Percentiles rank a stretch among this genome's conserved stretches.
Conservation (phyloP, 2,113 vertebrate species). For the Eurypyga helias region DNA sequence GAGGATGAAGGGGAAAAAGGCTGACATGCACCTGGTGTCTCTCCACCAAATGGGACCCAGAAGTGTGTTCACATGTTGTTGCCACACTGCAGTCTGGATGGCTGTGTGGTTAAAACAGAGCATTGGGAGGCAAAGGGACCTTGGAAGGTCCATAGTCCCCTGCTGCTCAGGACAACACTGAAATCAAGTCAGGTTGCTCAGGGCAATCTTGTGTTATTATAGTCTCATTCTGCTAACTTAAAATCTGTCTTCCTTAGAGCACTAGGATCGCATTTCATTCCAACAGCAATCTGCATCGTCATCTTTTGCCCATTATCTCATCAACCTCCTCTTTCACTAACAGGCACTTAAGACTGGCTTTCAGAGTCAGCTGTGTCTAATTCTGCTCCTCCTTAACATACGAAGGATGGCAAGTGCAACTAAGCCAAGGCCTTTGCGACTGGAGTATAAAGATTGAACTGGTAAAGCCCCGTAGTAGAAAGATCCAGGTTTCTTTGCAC, state of each 20-base stretch:
- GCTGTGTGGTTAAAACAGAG: not conserved
- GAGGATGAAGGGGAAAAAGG: not conserved
- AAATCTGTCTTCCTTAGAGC: not conserved
- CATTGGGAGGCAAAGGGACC: not conserved
- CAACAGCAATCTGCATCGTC: not conserved
- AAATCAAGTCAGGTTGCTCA: not conserved
- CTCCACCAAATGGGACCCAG: not conserved
- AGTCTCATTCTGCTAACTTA: not conserved
- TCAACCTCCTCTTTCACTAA: not conserved
- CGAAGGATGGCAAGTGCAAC: not conserved
- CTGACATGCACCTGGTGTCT: not conserved
- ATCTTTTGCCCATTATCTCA: not conserved
- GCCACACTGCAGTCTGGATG: not conserved
- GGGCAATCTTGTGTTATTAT: not conserved
- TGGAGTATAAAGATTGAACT: not conserved
- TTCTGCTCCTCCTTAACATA: not conserved
- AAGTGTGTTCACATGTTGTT: not conserved
- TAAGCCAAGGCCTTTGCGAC: not conserved
- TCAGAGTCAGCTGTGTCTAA: not conserved
- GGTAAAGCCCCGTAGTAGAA: not conserved
- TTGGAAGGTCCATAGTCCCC: not conserved
- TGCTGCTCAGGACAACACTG: not conserved
- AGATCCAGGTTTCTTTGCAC: not conserved
- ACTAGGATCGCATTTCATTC: not conserved
- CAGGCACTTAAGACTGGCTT: not conserved